Percentiles rank a stretch among this genome's conserved stretches.
phyloP scores from a whole-genome alignment of 2,888 invertebrate genomes.

The Xestobium rufovillosum region DNA sequence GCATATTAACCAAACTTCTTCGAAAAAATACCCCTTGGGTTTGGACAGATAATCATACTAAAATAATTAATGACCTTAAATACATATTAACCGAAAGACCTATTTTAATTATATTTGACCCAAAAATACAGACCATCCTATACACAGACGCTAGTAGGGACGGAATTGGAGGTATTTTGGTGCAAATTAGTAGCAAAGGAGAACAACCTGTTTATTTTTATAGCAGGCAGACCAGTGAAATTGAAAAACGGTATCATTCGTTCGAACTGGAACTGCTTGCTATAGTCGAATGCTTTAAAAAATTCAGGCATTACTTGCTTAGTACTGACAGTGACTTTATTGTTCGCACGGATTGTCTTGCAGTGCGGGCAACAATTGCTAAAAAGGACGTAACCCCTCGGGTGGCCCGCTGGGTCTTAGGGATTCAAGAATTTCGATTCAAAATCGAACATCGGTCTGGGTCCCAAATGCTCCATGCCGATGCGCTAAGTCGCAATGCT shows the following conservation, averaged over 20 bases:
- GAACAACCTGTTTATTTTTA: constrained; percentile 10
- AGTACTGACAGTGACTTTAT: constrained; percentile 17
- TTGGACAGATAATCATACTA: too few species aligned
- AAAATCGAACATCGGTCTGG: constrained; percentile 18
- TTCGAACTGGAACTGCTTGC: constrained; percentile 17
- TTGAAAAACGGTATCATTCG: constrained; percentile 15
- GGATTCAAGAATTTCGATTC: constrained; percentile 19
- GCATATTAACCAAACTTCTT: too few species aligned
- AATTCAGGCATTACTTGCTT: constrained; percentile 16
- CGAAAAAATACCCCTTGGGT: too few species aligned
- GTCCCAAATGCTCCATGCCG: constrained; percentile 31
- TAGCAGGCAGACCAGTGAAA: constrained; percentile 18
- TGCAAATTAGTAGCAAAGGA: constrained; percentile 3
- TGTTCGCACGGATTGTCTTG: constrained; percentile 18
- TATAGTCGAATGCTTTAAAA: constrained; percentile 14
- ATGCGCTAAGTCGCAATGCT: constrained; percentile 27
- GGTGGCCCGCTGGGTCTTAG: constrained; percentile 19
- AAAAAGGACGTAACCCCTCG: constrained; percentile 18
- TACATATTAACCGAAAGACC: too few species aligned
- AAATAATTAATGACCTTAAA: too few species aligned
- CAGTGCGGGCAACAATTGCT: constrained; percentile 16
- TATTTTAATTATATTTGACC: constrained; percentile 15
- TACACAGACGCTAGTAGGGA: constrained; percentile 4
- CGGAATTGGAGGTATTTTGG: constrained; percentile 4
- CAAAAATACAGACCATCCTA: neutral